These are phyloP conservation scores for Crenichthys baileyi DNA, from an alignment of 2,797 vertebrate species.

Conservation along the genomic window DNA sequence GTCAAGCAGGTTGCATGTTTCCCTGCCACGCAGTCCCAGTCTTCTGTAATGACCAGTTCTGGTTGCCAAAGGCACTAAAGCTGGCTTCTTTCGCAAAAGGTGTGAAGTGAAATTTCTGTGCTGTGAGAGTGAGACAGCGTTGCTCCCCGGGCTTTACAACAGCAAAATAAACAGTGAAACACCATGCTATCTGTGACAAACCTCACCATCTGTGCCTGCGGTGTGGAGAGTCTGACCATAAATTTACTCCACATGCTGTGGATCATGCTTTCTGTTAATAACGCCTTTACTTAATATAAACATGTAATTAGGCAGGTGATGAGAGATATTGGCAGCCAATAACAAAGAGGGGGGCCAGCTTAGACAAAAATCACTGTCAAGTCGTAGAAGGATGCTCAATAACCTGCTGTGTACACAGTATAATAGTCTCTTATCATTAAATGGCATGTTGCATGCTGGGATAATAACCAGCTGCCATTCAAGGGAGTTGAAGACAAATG, in stretches of 20 bases:
- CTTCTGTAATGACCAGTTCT: slow-evolving; percentile 61
- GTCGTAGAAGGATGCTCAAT: slow-evolving; percentile 27
- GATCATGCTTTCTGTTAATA: slow-evolving; percentile 40
- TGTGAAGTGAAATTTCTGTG: slow-evolving; percentile 64
- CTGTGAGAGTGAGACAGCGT: slow-evolving; percentile 25
- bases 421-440: slow-evolving; percentile 61
- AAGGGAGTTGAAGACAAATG: slow-evolving; percentile 48
- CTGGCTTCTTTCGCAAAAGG: slow-evolving; percentile 61
- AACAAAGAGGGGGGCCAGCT: slow-evolving; percentile 29
- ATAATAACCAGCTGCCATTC: slow-evolving; percentile 61
- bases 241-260: slow-evolving; percentile 7
- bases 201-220: slow-evolving; percentile 49
- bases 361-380: slow-evolving; percentile 25
- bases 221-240: slow-evolving; percentile 5
- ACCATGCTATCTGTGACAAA: slow-evolving; percentile 24
- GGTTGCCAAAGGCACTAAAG: slow-evolving; percentile 56
- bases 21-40: slow-evolving; percentile 39
- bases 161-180: slow-evolving; percentile 34
- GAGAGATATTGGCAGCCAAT: slow-evolving; percentile 58
- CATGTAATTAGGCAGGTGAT: slow-evolving; percentile 59
- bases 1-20: slow-evolving; percentile 60
- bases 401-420: slow-evolving; percentile 30
- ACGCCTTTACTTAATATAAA: slow-evolving; percentile 63
- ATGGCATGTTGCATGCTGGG: slow-evolving; percentile 56
- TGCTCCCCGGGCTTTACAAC: slow-evolving; percentile 16